Conservation (phyloP, 2,888 invertebrate genomes). For the Drosophila helvetica region DNA sequence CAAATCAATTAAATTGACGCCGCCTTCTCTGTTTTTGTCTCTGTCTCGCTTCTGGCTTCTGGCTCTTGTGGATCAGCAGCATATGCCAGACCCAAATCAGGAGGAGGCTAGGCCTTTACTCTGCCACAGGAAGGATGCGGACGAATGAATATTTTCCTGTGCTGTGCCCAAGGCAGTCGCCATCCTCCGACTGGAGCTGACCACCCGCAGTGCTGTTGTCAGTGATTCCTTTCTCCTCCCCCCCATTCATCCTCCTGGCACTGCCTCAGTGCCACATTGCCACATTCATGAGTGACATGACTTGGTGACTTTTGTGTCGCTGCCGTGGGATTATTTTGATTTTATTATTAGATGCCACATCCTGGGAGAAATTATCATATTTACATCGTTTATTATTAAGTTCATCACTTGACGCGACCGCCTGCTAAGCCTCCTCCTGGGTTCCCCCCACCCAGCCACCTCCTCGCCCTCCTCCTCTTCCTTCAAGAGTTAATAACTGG, state of each 20-base stretch:
- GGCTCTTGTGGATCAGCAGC: constrained; percentile 42
- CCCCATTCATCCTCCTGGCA: not conserved
- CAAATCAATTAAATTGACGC: constrained; percentile 83
- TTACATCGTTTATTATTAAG: constrained; percentile 84
- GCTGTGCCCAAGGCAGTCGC: constrained; percentile 44
- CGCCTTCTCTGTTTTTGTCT: constrained; percentile 26
- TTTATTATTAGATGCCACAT: constrained; percentile 84
- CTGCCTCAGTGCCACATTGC: constrained; percentile 11
- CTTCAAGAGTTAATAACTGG: constrained; percentile 59
- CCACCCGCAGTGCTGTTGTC: constrained; percentile 75
- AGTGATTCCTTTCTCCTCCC: constrained; percentile 24
- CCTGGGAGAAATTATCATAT: constrained; percentile 84
- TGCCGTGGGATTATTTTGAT: constrained; percentile 82
- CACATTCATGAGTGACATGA: constrained; percentile 48
- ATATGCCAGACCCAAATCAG: constrained; percentile 63
- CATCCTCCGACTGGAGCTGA: constrained; percentile 21
- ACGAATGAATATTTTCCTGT: constrained; percentile 82
- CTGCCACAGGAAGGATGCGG: constrained; percentile 80
- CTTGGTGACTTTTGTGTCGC: constrained; percentile 60
- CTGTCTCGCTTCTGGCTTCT: not conserved
- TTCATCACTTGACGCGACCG: constrained; percentile 81
- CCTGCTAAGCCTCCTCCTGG: constrained; percentile 1
- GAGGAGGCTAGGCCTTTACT: constrained; percentile 27
- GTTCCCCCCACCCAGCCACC: not conserved
- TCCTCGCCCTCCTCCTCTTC: not conserved